Evolutionary conservation across 2,888 invertebrate species (phyloP).

Genomic region (Cataglyphis altisquamis): DNA sequence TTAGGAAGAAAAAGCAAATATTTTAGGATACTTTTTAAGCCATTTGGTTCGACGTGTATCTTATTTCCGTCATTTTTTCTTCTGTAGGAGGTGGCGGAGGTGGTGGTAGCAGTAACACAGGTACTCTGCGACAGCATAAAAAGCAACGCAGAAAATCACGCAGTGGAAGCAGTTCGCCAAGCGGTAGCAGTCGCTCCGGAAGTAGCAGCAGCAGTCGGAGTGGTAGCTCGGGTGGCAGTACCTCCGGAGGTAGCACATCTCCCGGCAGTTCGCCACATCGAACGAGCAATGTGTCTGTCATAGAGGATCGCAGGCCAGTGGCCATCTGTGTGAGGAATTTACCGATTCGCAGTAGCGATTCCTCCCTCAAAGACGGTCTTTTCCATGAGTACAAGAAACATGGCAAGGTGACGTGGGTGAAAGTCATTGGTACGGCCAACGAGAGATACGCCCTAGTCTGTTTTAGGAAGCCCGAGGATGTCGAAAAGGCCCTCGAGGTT

Average conservation of each 20-base stretch:
- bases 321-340: constrained; percentile 97
- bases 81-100: constrained; percentile 76
- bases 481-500: constrained; percentile 97
- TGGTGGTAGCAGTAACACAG: constrained; percentile 80
- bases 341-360: constrained; percentile 96
- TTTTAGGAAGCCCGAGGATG: constrained; percentile 99
- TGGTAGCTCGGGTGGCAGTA: constrained; percentile 87
- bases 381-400: constrained; percentile 99
- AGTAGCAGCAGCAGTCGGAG: constrained; percentile 86
- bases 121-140: constrained; percentile 86
- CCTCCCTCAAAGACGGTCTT: constrained; percentile 98
- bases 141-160: constrained; percentile 85
- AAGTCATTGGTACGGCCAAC: constrained; percentile 96
- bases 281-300: constrained; percentile 87
- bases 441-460: constrained; percentile 98
- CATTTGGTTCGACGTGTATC: not conserved
- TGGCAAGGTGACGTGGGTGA: constrained; percentile 98
- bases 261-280: constrained; percentile 87
- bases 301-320: constrained; percentile 92
- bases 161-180: constrained; percentile 84
- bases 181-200: constrained; percentile 87
- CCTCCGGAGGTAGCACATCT: constrained; percentile 88
- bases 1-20: constrained; percentile 2
- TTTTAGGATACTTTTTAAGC: not conserved
- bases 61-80: constrained; percentile 65